Conservation (phyloP, 2,113 vertebrate species). For the Myotis yumanensis region DNA sequence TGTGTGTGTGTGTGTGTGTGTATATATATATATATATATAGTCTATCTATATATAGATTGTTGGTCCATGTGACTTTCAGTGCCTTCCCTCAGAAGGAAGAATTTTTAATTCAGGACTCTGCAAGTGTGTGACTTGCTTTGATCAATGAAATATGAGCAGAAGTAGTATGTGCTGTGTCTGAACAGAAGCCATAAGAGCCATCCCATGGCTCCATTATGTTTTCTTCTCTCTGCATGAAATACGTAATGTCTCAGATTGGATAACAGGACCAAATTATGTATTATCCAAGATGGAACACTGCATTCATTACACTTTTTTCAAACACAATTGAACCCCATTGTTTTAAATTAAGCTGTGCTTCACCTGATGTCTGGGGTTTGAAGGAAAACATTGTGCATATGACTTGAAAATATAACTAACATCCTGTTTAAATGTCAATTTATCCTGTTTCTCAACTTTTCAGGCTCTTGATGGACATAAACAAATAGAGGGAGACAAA, state of each 20-base stretch:
- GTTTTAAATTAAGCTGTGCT: neutral
- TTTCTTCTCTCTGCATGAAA: neutral
- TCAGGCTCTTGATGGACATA: neutral
- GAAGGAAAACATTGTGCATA: slow-evolving; percentile 10
- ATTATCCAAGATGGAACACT: neutral
- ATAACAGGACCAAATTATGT: neutral
- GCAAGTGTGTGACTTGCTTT: neutral
- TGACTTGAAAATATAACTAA: slow-evolving; percentile 1
- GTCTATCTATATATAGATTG: neutral
- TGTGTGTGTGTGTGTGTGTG: too few species aligned
- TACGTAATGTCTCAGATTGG: neutral
- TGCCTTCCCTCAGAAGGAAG: neutral
- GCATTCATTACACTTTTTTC: neutral
- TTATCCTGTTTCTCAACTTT: neutral
- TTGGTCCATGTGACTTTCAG: neutral
- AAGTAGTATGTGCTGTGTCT: neutral
- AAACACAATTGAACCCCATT: neutral
- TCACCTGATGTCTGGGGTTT: neutral
- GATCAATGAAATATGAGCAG: neutral
- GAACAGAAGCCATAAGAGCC: neutral
- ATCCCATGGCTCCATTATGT: neutral
- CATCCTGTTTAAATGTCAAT: slow-evolving; percentile 20
- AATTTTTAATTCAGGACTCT: neutral
- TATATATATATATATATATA: too few species aligned
- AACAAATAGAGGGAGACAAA: neutral